Base-by-base conservation (phyloP, 1,140 invertebrate genomes). In the Caligus rogercresseyi region DNA sequence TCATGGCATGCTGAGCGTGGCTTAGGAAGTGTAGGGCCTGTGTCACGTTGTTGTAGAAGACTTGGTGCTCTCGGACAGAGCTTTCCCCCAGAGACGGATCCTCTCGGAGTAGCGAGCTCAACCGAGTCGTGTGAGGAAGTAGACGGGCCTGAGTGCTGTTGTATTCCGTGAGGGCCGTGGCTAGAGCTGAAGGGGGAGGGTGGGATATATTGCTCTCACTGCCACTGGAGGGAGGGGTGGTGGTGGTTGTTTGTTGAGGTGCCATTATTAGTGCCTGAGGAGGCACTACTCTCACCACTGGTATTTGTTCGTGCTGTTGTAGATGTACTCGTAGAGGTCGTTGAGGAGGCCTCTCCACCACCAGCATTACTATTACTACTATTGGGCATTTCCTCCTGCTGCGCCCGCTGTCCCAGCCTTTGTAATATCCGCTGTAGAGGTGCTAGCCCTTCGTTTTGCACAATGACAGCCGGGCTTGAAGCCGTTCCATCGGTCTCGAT, bases 1-100 rank as follows among this genome's bases (percentile, higher is more conserved):
- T 92, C 11, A 91, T 74, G 2, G 83, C 81, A 71, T 95, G 91
- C 71, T 86, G 85, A 20, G 85, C 83, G 70, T 94, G 91, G 3
- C 86, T 80, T 60, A 93, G 74, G 61, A 81, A 83, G 70, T 95
- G 91, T 65, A 91, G 76, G 20, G 84, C 76, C 71, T 87, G 31
- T 11, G 31, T 43, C 31, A 43, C 31, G n/a, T 43, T 11, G 31
- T 43, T 43, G n/a, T 43, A 43, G n/a, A 43, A 43, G 31, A 43
- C 31, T 43, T 43, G 31, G n/a, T 43, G 31, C 31, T 43, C 31
- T 11, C 31, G 31, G n/a, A 43, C 31, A 7, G n/a, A 7, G n/a
- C n/a, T 43, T n/a, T 43, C 31, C 7, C 31, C n/a, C 31, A 43
- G n/a, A 7, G 7, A 7, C n/a, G 31, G 31, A 43, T 43, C 31